Conservation (phyloP, 2,113 vertebrate genomes). For the Bagarius yarrelli region DNA sequence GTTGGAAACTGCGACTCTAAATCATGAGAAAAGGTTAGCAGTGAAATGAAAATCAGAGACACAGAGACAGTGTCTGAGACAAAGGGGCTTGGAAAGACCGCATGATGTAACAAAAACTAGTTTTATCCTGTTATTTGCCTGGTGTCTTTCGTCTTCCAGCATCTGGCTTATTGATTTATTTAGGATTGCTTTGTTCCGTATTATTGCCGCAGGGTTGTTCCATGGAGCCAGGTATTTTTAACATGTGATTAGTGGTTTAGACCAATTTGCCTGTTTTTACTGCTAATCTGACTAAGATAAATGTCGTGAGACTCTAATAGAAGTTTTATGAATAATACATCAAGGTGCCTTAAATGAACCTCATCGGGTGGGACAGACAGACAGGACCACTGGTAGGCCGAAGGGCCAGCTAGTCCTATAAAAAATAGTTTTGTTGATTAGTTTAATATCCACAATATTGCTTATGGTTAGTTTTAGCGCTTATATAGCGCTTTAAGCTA, state of each 20-base stretch:
- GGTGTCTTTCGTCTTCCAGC: conserved; percentile 19
- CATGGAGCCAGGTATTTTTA: neutral
- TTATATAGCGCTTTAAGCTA: too few species aligned
- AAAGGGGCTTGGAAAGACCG: too few species aligned
- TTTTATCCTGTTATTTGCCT: conserved; percentile 18
- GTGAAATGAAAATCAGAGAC: too few species aligned
- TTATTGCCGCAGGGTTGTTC: neutral
- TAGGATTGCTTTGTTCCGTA: neutral
- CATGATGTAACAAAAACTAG: neutral
- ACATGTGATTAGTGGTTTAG: neutral
- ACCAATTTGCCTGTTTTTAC: neutral
- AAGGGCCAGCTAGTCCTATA: too few species aligned
- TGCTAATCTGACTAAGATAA: neutral
- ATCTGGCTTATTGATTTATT: neutral
- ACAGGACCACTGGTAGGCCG: too few species aligned
- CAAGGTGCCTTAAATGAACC: neutral
- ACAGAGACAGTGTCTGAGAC: neutral
- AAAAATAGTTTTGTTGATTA: too few species aligned
- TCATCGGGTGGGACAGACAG: neutral
- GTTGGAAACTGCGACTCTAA: too few species aligned
- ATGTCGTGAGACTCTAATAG: neutral
- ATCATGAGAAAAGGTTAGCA: too few species aligned
- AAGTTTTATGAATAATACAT: conserved; percentile 6
- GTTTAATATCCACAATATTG: too few species aligned
- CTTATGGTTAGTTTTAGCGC: too few species aligned